phyloP scores from a whole-genome alignment of 37 sponge, comb jelly and placozoan genomes.

The Chondrosia reniformis region DNA sequence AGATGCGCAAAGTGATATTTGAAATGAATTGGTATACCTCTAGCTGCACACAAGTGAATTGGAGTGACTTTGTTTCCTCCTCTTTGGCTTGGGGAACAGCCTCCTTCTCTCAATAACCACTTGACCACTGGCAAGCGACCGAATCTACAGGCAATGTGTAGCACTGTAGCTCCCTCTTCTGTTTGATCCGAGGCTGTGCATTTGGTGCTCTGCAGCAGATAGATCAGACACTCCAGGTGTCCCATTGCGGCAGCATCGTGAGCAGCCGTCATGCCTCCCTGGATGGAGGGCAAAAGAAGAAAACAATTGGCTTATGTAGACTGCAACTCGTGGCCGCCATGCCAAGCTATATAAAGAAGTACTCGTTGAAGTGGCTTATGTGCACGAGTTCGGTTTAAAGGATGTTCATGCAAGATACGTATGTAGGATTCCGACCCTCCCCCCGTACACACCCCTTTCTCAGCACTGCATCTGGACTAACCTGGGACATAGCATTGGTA shows the following conservation, averaged over 20 bases:
- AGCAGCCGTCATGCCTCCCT: constrained; percentile 85
- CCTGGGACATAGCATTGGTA: constrained; percentile 66
- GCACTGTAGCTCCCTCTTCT: constrained; percentile 81
- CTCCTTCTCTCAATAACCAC: constrained; percentile 65
- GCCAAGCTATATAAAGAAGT: too few species aligned
- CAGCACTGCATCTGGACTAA: neutral
- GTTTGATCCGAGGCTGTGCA: constrained; percentile 70
- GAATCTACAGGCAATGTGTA: constrained; percentile 92
- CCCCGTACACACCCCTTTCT: neutral
- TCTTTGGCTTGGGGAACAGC: constrained; percentile 60
- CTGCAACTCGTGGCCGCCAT: too few species aligned
- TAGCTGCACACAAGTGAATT: constrained; percentile 84
- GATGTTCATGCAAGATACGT: too few species aligned
- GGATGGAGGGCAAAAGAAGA: too few species aligned
- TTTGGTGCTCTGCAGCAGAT: constrained; percentile 65
- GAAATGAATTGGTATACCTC: too few species aligned
- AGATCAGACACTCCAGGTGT: constrained; percentile 77
- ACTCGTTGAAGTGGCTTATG: too few species aligned
- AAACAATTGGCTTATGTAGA: too few species aligned
- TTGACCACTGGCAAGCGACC: constrained; percentile 58
- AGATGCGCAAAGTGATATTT: too few species aligned
- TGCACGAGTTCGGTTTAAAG: too few species aligned
- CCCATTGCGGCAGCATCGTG: constrained; percentile 93
- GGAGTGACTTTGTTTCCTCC: constrained; percentile 87
- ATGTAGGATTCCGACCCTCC: too few species aligned